These are phyloP conservation scores for Zaprionus kolodkinae DNA, from an alignment of 1,140 invertebrate genomes.

Conservation along the genomic window DNA sequence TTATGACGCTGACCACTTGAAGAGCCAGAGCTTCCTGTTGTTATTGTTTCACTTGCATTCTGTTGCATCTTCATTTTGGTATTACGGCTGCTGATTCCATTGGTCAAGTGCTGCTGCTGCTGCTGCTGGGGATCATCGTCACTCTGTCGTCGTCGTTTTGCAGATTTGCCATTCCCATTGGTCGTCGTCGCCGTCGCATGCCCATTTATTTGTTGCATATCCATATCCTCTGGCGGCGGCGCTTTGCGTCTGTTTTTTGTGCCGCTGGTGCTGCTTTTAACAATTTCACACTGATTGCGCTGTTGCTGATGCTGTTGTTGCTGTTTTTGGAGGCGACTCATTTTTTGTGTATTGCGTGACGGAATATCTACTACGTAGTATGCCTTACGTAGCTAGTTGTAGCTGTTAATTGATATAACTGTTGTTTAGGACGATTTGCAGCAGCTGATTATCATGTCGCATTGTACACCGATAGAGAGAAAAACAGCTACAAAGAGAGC, in stretches of 20 bases:
- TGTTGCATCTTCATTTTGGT: conserved; percentile 35
- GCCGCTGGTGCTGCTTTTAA: conserved; percentile 37
- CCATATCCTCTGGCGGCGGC: conserved; percentile 28
- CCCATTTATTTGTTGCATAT: conserved; percentile 52
- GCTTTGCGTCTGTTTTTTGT: conserved; percentile 31
- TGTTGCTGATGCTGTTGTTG: conserved; percentile 26
- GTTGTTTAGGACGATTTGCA: conserved; percentile 41
- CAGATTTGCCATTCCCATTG: conserved; percentile 41
- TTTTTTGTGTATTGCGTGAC: conserved; percentile 30
- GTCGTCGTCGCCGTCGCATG: conserved; percentile 34
- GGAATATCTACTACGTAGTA: conserved; percentile 27
- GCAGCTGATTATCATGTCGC: conserved; percentile 52
- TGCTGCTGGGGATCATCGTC: conserved; percentile 18
- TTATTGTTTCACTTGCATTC: neutral
- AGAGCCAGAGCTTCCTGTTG: conserved; percentile 16
- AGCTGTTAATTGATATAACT: conserved; percentile 46
- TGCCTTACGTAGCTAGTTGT: conserved; percentile 17
- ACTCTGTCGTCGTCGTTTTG: conserved; percentile 41
- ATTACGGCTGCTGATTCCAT: conserved; percentile 50
- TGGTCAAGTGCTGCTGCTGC: conserved; percentile 41
- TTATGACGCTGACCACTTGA: conserved; percentile 22
- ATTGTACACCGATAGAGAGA: conserved; percentile 30
- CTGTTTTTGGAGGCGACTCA: conserved; percentile 57
- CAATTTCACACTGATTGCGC: conserved; percentile 38
- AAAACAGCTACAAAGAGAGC: conserved; percentile 15